phyloP scores from a whole-genome alignment of 1,140 invertebrate species.

The Stegodyphus mimosarum region DNA sequence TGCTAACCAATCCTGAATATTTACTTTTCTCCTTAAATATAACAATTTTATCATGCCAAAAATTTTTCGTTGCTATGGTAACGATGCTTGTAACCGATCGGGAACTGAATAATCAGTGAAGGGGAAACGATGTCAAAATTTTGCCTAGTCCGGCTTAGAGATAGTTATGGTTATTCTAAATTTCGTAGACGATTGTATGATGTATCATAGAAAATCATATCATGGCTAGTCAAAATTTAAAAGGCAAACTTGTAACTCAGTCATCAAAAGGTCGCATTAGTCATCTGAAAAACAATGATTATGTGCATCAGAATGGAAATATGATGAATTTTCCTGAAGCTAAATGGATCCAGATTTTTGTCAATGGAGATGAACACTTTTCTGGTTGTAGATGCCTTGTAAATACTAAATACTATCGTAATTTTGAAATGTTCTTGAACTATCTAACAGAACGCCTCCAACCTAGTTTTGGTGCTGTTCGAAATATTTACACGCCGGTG shows the following conservation, averaged over 20 bases:
- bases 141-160: not conserved
- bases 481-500: conserved; percentile 39
- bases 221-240: conserved; percentile 20
- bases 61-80: conserved; percentile 13
- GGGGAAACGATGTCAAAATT: conserved; percentile 24
- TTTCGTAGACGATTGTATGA: not conserved
- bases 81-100: not conserved
- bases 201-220: not conserved
- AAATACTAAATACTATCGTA: conserved; percentile 36
- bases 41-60: too few species aligned
- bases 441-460: conserved; percentile 44
- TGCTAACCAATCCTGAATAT: too few species aligned
- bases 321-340: conserved; percentile 27
- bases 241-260: not conserved
- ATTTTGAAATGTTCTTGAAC: conserved; percentile 44
- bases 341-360: conserved; percentile 49
- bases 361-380: conserved; percentile 54
- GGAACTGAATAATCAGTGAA: conserved; percentile 16
- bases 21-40: too few species aligned
- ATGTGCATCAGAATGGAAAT: not conserved
- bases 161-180: not conserved
- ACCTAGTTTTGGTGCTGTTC: conserved; percentile 51
- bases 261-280: not conserved
- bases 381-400: conserved; percentile 41
- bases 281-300: conserved; percentile 3